Base-by-base conservation (phyloP, 2,797 vertebrate genomes). In the Anguilla anguilla region DNA sequence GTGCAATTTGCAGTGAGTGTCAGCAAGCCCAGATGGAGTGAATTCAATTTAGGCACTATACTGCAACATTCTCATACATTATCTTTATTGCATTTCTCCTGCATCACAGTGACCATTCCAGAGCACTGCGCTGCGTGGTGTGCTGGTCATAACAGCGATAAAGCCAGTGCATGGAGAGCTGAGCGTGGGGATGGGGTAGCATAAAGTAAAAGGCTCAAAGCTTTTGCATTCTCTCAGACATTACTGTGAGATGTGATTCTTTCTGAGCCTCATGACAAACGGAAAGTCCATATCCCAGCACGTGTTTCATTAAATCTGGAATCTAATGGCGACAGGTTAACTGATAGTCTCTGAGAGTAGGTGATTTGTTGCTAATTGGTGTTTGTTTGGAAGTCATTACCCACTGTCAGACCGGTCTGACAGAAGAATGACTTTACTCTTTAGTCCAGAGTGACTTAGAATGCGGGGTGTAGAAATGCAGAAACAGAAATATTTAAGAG, bases 61-160 rank as follows among this genome's bases (percentile, higher is more conserved):
- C 85, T 84, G 85, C 82, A 17, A 83, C 87, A 64, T 87, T 89
- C 86, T 87, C 55, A 49, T 55, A 90, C 84, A 91, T 92, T 90
- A 92, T 86, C 6, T 84, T 82, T 87, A 39, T 85, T 57, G 64
- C 85, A 86, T 85, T 86, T 69, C 87, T 86, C 83, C 83, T 87
- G 82, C 39, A 90, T 90, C 87, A 88, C 61, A n/a, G 74, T 28
- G 57, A 59, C 15, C 57, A 15, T 59, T 17, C 13, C 13, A 55
- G 49, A 69, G 10, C 35, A 72, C 85, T 82, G 88, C 86, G 83
- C 85, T 82, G 88, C 88, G 83, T 86, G 25, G 46, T 51, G 53
- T 51, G 19, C 86, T 67, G 64, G 64, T 28, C 64, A 86, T 86
- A 87, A 87, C 88, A 55, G 83, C 39, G 11, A 46, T 43, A 22